Percentiles rank a stretch among this genome's conserved stretches.
Conservation (phyloP, 2,113 vertebrate genomes). For the Xenopus tropicalis region UCB_Xtro_10.0 CM004447.2:21843501-21844000, state of each 20-base stretch:
- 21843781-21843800: background rate
- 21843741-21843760: slow-evolving; percentile 1
- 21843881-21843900: background rate
- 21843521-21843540: background rate
- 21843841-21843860: background rate
- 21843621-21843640: background rate
- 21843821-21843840: background rate
- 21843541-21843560: background rate
- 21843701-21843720: background rate
- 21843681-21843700: slow-evolving; percentile 1
- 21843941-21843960: too few relatives aligned
- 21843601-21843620: background rate
- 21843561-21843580: background rate
- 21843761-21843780: background rate
- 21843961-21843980: too few relatives aligned
- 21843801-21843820: background rate
- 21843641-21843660: background rate
- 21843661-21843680: background rate
- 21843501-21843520: slow-evolving; percentile 1
- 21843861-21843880: background rate
- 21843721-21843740: background rate
- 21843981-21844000: too few relatives aligned
- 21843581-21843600: background rate
- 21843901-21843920: background rate
- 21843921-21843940: background rate